Conservation (phyloP, 2,888 invertebrate species). For the Apodemia duryi region DNA sequence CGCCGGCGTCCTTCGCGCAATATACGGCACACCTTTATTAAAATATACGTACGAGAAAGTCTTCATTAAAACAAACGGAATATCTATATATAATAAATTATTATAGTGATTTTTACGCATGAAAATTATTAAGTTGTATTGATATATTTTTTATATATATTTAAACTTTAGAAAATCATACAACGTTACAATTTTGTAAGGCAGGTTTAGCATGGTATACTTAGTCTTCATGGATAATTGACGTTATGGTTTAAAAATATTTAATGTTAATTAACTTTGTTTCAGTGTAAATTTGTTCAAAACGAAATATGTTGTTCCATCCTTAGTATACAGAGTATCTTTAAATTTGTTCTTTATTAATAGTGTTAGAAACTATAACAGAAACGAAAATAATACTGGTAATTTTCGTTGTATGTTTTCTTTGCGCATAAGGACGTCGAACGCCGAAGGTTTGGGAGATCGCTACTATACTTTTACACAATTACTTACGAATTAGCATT, state of each 20-base stretch:
- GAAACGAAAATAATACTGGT: conserved; percentile 47
- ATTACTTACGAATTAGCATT: conserved; percentile 75
- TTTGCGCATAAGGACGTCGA: conserved; percentile 53
- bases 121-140: no score
- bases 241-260: background rate
- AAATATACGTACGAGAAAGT: conserved; percentile 28
- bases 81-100: background rate
- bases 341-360: background rate
- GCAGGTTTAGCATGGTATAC: no score
- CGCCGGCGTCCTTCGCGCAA: conserved; percentile 51
- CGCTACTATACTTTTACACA: conserved; percentile 75
- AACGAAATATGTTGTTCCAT: background rate
- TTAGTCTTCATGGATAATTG: background rate
- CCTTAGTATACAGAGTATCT: background rate
- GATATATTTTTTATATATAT: no score
- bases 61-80: background rate
- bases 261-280: background rate
- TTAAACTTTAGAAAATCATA: no score
- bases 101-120: background rate
- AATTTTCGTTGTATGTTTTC: conserved; percentile 71
- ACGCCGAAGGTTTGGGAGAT: conserved; percentile 75
- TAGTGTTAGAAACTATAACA: background rate
- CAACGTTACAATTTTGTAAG: no score
- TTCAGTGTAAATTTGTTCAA: background rate
- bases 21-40: conserved; percentile 6